Evolutionary conservation across 1,140 invertebrate species (phyloP), one percentile per base, ranked within the genome.

Genomic region (Odontomachus brunneus): DNA sequence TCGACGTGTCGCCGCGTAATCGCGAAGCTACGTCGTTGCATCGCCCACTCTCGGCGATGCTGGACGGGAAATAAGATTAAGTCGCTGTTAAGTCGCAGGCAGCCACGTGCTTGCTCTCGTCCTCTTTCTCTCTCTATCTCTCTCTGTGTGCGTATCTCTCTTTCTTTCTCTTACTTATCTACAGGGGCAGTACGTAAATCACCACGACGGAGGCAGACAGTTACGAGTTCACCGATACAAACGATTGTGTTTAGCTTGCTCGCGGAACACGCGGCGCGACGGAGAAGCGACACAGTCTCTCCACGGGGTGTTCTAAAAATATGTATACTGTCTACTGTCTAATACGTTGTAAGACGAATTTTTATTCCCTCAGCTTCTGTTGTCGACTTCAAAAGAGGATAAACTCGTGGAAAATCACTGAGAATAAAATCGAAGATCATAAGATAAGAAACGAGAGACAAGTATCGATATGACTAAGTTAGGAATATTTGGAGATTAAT

Each of bases 181-280:
- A 76, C 51, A 14, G 3, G 17, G 24, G 76, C 62, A 87, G 87
- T 83, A 65, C 83, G 87, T 89, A 89, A 89, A 89, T 89, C 88
- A 89, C 87, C 49, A 71, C 72, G 82, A 53, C 69, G 22, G 48
- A 5, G 44, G 78, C 65, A 75, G 87, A 75, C 75, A 74, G 67
- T 78, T 80, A 86, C 88, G 85, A 89, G 82, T 83, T 81, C 78
- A 60, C 63, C 72, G 82, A 88, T 89, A 78, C 81, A 81, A 84
- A 88, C 67, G 88, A 89, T 84, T 81, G 74, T 76, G 86, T 89
- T 81, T 65, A 81, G 74, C 74, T 69, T 29, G 55, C 72, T 69
- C 48, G 66, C 53, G 53, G 53, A 81, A 83, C 84, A 82, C 72
- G 72, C 62, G 65, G 33, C 22, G 59, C 51, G n/a, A 19, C 26